Evolutionary conservation across 2,797 vertebrate genomes (phyloP), one percentile per base, ranked within the genome.

Genomic region (Pangasius mekongensis): DNA sequence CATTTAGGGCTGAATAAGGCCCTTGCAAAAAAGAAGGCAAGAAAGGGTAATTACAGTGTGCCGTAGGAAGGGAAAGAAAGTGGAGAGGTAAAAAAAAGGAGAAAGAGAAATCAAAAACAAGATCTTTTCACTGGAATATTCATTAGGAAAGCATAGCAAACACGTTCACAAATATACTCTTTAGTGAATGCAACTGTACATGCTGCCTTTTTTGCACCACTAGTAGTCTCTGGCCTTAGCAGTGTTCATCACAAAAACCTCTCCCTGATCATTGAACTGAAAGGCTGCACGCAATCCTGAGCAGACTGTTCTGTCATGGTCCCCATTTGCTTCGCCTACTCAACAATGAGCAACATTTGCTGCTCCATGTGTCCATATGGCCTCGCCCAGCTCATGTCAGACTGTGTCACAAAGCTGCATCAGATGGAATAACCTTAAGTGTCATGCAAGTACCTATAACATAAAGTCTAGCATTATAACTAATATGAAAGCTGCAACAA

Each of bases 41-140:
- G 74, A 78, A 56, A 85, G 90, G 93, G 87, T 94, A 95, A 95
- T 96, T 94, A 95, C 92, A 91, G 91, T 93, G 88, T 90, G 71
- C 82, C 39, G 62, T 85, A 92, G 86, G 49, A 80, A 82, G 39
- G 60, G n/a, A 52, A 39, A 64, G 13, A 77, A 76, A 76, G 5
- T 16, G 11, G 2, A 54, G 47, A 77, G 71, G 22, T 47, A 27
- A 76, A 43, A 77, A n/a, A 6, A 43, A 16, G 6, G 13, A 14
- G 43, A 16, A 14, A 56, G 8, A 78, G 4, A 33, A 54, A 54
- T 9, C 3, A 16, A 20, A 24, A 36, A 54, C 18, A 5, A 82
- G 4, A 60, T 36, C 2, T 58, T 58, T 36, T 58, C 30, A 80
- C 16, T 54, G 71, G 39, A 43, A 39, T 24, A 43, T 27, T 74